A percentile compares a stretch with the other conserved stretches of the same genome.
Conservation (phyloP, 2,113 vertebrate species). For the Paramisgurnus dabryanus region DNA sequence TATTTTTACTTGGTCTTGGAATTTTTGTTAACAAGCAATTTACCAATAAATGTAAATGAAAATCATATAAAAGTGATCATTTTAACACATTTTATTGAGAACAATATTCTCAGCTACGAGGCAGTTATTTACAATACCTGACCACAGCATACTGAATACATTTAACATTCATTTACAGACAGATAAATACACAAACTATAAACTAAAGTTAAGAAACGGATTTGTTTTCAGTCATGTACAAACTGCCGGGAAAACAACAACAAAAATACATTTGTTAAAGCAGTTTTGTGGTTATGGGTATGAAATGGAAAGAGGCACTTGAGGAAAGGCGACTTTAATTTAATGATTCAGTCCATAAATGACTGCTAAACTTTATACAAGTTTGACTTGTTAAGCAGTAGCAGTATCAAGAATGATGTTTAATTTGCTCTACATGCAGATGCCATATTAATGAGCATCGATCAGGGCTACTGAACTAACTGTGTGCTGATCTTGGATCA, state of each 20-base stretch:
- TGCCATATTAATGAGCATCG: not conserved
- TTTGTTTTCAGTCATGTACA: constrained; percentile 2
- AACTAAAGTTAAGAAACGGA: not conserved
- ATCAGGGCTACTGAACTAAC: no score
- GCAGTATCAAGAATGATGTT: not conserved
- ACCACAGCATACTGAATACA: not conserved
- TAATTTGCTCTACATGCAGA: not conserved
- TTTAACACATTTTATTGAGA: constrained; percentile 19
- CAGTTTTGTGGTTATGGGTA: not conserved
- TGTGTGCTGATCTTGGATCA: no score
- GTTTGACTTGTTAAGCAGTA: not conserved
- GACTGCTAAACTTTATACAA: not conserved
- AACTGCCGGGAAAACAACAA: not conserved
- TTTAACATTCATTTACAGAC: constrained; percentile 29
- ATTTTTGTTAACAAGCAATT: not conserved
- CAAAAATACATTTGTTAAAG: not conserved
- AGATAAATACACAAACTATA: not conserved
- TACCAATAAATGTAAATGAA: not conserved
- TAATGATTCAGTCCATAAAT: not conserved
- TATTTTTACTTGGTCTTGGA: not conserved
- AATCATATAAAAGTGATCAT: not conserved
- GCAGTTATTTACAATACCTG: constrained; percentile 27
- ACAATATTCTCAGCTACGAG: constrained; percentile 2
- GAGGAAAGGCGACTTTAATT: not conserved
- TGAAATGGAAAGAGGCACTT: not conserved